Percentiles rank a stretch among this genome's conserved stretches.
Conservation (phyloP, 2,888 invertebrate genomes). For the Tillus elongatus region DNA sequence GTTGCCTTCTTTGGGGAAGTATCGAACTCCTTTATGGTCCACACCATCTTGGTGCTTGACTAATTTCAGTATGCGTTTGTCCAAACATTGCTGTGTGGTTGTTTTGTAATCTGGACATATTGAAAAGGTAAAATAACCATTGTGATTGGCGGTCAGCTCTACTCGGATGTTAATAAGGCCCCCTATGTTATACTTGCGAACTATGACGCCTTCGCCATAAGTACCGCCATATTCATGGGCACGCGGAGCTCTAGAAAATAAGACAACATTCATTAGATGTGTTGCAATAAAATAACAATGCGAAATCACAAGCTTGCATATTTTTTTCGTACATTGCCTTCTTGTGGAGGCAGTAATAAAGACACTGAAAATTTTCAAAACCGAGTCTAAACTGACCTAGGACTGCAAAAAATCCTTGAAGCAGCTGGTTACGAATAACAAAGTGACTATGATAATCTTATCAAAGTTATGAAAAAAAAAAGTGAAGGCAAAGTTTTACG, state of each 20-base stretch:
- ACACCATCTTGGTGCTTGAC: conserved; percentile 39
- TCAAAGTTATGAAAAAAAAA: conserved; percentile 8
- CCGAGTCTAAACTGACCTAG: too few species aligned
- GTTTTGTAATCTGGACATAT: conserved; percentile 65
- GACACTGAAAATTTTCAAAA: too few species aligned
- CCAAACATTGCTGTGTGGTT: conserved; percentile 68
- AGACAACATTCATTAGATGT: too few species aligned
- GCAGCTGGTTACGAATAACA: too few species aligned
- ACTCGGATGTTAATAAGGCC: conserved; percentile 63
- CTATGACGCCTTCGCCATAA: conserved; percentile 74
- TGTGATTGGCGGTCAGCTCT: conserved; percentile 81
- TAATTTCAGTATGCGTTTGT: conserved; percentile 57
- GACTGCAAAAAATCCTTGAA: too few species aligned
- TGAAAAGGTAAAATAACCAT: conserved; percentile 78
- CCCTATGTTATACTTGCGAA: conserved; percentile 64
- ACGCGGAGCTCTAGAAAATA: conserved; percentile 48
- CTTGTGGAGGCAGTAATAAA: too few species aligned
- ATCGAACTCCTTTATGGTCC: conserved; percentile 50
- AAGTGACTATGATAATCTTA: background rate
- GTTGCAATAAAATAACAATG: too few species aligned
- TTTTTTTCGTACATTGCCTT: background rate
- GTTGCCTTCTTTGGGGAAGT: conserved; percentile 69
- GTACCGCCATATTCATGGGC: conserved; percentile 76
- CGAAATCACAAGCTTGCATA: too few species aligned
- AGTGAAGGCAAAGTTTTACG: too few species aligned